Base-by-base conservation (phyloP, 2,113 vertebrate species). In the Callithrix jacchus region DNA sequence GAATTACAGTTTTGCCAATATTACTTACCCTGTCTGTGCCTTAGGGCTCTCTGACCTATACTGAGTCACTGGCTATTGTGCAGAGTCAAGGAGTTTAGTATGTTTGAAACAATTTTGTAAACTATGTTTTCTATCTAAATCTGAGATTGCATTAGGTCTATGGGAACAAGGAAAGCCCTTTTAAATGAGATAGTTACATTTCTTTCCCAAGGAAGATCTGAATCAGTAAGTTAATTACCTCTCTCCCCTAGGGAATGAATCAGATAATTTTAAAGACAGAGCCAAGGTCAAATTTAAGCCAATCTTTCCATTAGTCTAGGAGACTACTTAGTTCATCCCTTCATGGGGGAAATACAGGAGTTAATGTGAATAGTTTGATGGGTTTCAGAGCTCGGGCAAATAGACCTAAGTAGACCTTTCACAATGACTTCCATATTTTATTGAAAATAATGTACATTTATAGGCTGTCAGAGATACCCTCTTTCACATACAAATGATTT, bases 221-320 rank as follows among this genome's bases (percentile, higher is more conserved):
- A 93, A 93, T 91, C 91, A 96, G 81, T 96, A 96, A 98, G 76
- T 96, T 96, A 96, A 97, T 97, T 93, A 97, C 85, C 27, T 95
- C 66, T 95, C 94, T 95, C 61, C 93, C n/a, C 56, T 82, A 56
- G 84, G 88, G 94, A 82, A 94, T 96, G 94, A 96, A 88, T 96
- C 87, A 96, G 76, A 94, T 96, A 97, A 97, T 97, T 97, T 94
- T 95, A 95, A 95, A 82, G 84, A 84, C 70, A 74, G 79, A 89
- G 64, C 64, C 85, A 97, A 96, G 94, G 95, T 98, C 97, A 96
- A 85, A 96, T 95, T 96, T 95, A 97, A 97, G 84, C 84, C 95
- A 96, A 30, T 97, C 84, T 96, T 95, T 93, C 84, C 56, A 91
- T 97, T 94, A 97, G 95, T 90, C 71, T 90, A 66, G 82, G 90